These are phyloP conservation scores for Takifugu rubripes DNA, from an alignment of 2,797 vertebrate genomes.

Conservation along the genomic window DNA sequence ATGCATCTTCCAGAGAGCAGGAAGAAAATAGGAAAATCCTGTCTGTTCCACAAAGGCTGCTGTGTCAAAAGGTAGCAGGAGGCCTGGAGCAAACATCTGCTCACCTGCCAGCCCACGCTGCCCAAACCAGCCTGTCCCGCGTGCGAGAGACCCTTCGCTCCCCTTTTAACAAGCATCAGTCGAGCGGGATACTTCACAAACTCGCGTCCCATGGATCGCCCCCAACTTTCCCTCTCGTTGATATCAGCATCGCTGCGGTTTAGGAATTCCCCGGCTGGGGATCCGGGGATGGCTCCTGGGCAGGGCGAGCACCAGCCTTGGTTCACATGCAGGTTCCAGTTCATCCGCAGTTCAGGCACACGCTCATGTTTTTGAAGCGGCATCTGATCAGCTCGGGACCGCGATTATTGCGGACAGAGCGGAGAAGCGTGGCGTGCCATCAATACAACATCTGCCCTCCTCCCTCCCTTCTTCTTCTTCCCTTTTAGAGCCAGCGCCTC, in stretches of 20 bases:
- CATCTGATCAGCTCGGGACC: slow-evolving; percentile 66
- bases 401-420: slow-evolving; percentile 68
- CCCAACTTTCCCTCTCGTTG: slow-evolving; percentile 22
- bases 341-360: slow-evolving; percentile 69
- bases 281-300: slow-evolving; percentile 43
- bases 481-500: too few species aligned
- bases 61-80: slow-evolving; percentile 82
- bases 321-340: slow-evolving; percentile 72
- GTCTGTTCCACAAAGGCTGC: slow-evolving; percentile 79
- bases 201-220: not conserved
- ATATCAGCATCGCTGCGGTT: slow-evolving; percentile 44
- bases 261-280: slow-evolving; percentile 47
- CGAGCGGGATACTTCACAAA: slow-evolving; percentile 14
- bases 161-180: slow-evolving; percentile 34
- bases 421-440: slow-evolving; percentile 53
- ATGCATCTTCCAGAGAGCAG: slow-evolving; percentile 61
- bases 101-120: slow-evolving; percentile 80
- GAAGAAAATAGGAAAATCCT: slow-evolving; percentile 28
- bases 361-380: slow-evolving; percentile 65
- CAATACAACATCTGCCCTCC: slow-evolving; percentile 60
- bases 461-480: slow-evolving; percentile 15
- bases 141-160: slow-evolving; percentile 42
- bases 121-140: slow-evolving; percentile 18
- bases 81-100: slow-evolving; percentile 82
- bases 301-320: slow-evolving; percentile 45